Conservation (phyloP, 2,113 vertebrate genomes). For the Mastomys coucha region DNA sequence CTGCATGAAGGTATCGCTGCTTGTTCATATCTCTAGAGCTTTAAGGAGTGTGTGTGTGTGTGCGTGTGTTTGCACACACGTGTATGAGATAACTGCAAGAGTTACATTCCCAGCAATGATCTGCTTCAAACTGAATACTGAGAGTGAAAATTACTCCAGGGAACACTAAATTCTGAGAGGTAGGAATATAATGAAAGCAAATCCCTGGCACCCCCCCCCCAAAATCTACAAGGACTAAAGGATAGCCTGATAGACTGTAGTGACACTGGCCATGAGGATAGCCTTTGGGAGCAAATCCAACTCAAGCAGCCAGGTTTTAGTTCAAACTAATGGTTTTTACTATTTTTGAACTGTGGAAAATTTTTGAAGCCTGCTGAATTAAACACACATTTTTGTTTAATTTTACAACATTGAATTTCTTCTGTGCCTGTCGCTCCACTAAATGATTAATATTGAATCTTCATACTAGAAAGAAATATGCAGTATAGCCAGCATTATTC, state of each 20-base stretch:
- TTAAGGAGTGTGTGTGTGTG: not conserved
- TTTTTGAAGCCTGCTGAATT: not conserved
- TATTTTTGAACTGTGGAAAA: not conserved
- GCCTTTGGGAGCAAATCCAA: not conserved
- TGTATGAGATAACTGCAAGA: not conserved
- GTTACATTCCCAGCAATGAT: not conserved
- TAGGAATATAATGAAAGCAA: not conserved
- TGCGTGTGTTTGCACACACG: not conserved
- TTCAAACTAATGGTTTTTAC: constrained; percentile 4
- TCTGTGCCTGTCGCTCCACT: not conserved
- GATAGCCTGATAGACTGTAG: not conserved
- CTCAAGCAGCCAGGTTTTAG: not conserved
- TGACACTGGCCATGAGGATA: not conserved
- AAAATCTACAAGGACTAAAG: not conserved
- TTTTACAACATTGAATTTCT: not conserved
- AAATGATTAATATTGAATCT: constrained; percentile 9
- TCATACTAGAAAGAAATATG: not conserved
- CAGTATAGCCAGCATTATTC: not conserved
- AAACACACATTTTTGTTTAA: not conserved
- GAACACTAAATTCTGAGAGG: not conserved
- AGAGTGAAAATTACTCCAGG: not conserved
- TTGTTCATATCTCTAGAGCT: not conserved
- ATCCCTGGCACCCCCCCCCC: not conserved
- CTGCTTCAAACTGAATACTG: not conserved
- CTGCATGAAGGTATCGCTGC: not conserved